These are phyloP conservation scores for Encarsia formosa DNA, from an alignment of 2,888 invertebrate genomes.

Conservation along the genomic window DNA sequence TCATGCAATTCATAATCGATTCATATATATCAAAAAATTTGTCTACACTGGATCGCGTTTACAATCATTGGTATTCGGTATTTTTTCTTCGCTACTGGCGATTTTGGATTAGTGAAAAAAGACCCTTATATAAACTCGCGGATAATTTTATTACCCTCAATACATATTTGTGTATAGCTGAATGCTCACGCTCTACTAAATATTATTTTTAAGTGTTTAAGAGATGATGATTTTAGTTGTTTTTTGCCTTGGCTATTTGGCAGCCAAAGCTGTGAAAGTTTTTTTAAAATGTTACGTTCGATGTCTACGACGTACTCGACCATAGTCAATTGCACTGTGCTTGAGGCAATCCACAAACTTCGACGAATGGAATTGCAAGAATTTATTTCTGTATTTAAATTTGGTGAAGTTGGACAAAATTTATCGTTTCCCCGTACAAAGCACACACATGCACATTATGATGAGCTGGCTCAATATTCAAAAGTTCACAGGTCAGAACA, in stretches of 20 bases:
- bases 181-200: constrained; percentile 21
- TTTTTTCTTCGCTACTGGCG: constrained; percentile 27
- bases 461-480: too few species aligned
- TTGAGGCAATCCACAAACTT: not conserved
- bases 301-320: not conserved
- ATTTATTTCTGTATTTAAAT: not conserved
- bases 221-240: not conserved
- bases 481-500: too few species aligned
- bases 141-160: constrained; percentile 27
- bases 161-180: constrained; percentile 28
- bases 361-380: not conserved
- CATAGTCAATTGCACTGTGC: not conserved
- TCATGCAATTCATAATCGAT: constrained; percentile 26
- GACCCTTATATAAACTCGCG: constrained; percentile 13
- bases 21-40: constrained; percentile 23
- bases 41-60: constrained; percentile 24
- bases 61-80: constrained; percentile 29
- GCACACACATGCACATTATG: not conserved
- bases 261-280: constrained; percentile 4
- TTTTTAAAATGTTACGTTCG: not conserved
- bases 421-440: not conserved
- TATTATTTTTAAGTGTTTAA: not conserved
- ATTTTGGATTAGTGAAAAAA: constrained; percentile 21
- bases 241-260: constrained; percentile 1
- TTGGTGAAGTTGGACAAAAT: not conserved